These are phyloP conservation scores for Clarias gariepinus DNA, from an alignment of 2,113 vertebrate genomes.

Conservation along the genomic window DNA sequence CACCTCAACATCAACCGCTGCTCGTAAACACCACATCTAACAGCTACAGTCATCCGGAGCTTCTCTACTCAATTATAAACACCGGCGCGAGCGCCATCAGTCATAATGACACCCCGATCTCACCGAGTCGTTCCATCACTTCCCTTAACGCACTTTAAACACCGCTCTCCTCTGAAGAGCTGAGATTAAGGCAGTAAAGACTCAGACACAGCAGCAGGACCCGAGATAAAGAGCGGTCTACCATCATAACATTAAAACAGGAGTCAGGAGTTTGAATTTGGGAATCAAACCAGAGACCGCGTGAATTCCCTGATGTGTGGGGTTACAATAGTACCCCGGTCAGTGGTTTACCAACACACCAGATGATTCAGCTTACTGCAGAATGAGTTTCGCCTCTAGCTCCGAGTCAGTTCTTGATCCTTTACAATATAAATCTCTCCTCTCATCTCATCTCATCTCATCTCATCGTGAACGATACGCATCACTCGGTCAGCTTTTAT, in stretches of 20 bases:
- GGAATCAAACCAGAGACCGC: background rate
- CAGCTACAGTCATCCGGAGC: background rate
- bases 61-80: constrained; percentile 10
- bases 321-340: background rate
- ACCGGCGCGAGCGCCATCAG: background rate
- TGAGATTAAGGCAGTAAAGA: constrained; percentile 16
- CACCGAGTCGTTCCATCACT: background rate
- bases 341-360: background rate
- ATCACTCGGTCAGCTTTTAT: background rate
- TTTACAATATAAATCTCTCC: background rate
- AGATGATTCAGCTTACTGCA: background rate
- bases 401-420: background rate
- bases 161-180: constrained; percentile 5
- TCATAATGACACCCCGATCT: constrained; percentile 30
- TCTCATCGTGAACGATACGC: background rate
- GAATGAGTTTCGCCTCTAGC: background rate
- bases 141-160: constrained; percentile 8
- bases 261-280: background rate
- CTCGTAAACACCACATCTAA: constrained; percentile 24
- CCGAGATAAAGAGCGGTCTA: background rate
- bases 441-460: background rate
- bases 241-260: background rate
- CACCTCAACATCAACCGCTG: constrained; percentile 24
- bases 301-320: too few relatives aligned
- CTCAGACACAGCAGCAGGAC: background rate